Conservation (phyloP, 2,797 vertebrate species). For the Anguilla anguilla region DNA sequence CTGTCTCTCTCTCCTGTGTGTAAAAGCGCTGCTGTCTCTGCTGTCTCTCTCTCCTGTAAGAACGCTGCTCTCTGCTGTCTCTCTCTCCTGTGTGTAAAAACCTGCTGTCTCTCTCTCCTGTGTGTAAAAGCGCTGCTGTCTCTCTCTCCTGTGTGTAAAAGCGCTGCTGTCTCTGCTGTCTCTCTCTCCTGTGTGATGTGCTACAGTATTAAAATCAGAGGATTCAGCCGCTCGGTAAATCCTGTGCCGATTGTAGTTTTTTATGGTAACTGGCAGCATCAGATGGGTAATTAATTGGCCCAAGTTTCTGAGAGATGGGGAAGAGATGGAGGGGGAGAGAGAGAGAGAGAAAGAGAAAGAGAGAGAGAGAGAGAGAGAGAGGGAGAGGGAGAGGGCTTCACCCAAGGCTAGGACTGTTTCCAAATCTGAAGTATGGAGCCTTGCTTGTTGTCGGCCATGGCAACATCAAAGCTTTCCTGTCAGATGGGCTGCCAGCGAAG, state of each 20-base stretch:
- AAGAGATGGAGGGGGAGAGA: neutral
- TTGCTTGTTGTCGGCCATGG: neutral
- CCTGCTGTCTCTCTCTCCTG: too few species aligned
- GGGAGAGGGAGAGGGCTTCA: neutral
- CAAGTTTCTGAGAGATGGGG: neutral
- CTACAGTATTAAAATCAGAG: neutral
- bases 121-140: too few species aligned
- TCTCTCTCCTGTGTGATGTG: neutral
- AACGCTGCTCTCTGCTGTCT: too few species aligned
- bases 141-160: too few species aligned
- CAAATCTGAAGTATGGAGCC: constrained; percentile 1
- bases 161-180: too few species aligned
- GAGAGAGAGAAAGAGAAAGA: neutral
- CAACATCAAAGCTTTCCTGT: constrained; percentile 44
- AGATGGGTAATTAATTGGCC: neutral
- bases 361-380: neutral
- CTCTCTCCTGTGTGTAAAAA: too few species aligned
- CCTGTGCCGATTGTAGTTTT: neutral
- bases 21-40: too few species aligned
- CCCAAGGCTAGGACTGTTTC: neutral
- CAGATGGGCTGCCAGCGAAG: constrained; percentile 17
- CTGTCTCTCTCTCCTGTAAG: too few species aligned
- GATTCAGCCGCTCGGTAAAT: neutral
- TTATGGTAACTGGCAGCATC: constrained; percentile 16
- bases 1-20: too few species aligned